Conservation (phyloP, 1,140 invertebrate genomes). For the Wiebesia pumilae region DNA sequence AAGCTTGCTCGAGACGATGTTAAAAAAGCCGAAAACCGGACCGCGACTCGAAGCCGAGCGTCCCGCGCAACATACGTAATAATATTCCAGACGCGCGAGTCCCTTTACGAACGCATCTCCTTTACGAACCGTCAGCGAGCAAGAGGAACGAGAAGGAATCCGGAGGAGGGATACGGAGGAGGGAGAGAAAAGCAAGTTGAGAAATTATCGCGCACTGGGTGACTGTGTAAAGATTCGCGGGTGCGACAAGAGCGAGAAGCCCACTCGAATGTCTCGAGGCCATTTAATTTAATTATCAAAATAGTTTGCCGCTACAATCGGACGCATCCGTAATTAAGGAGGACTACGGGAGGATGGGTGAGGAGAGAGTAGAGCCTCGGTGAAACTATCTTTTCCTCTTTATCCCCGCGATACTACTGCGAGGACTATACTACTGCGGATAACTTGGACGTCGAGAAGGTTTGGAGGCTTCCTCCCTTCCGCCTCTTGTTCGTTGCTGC, state of each 20-base stretch:
- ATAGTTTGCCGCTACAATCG: conserved; percentile 30
- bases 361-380: not conserved
- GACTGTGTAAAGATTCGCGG: conserved; percentile 24
- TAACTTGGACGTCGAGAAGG: not conserved
- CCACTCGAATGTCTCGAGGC: conserved; percentile 27
- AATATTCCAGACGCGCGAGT: not conserved
- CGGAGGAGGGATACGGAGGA: not conserved
- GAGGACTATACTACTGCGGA: not conserved
- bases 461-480: conserved; percentile 28
- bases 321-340: conserved; percentile 43
- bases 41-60: too few species aligned
- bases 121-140: not conserved
- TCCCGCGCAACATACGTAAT: not conserved
- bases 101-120: not conserved
- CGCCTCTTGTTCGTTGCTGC: conserved; percentile 26
- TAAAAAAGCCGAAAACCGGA: not conserved
- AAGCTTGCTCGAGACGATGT: not conserved
- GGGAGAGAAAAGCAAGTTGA: not conserved
- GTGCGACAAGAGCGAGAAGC: conserved; percentile 14
- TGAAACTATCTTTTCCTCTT: conserved; percentile 17
- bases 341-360: not conserved
- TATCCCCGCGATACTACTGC: not conserved
- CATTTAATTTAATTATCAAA: conserved; percentile 49
- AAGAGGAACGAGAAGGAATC: not conserved
- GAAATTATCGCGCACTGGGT: conserved; percentile 14